phyloP scores from a whole-genome alignment of 1,140 invertebrate genomes.

The Drosophila elegans region DNA sequence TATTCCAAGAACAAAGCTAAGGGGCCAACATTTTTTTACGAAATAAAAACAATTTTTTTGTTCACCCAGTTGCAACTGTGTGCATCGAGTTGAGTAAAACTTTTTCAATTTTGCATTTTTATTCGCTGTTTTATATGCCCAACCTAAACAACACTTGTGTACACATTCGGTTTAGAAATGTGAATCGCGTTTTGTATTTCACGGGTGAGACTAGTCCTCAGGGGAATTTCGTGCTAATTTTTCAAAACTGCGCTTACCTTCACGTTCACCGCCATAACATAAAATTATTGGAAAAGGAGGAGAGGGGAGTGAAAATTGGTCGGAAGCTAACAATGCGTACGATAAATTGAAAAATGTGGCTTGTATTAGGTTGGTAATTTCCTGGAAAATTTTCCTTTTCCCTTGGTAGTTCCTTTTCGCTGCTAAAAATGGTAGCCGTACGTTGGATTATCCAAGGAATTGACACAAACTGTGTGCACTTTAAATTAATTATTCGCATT shows the following conservation, averaged over 20 bases:
- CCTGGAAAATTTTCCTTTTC: neutral
- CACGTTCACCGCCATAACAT: neutral
- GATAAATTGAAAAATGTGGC: neutral
- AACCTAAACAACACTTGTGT: neutral
- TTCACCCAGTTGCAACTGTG: conserved; percentile 6
- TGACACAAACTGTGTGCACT: neutral
- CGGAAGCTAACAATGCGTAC: neutral
- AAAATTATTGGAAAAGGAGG: neutral
- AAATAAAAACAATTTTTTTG: conserved; percentile 33
- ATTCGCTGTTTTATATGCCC: neutral
- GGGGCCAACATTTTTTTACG: conserved; percentile 5
- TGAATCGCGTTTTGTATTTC: conserved; percentile 14
- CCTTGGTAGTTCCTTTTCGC: neutral
- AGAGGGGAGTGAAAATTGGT: too few relatives aligned
- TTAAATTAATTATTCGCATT: conserved; percentile 28
- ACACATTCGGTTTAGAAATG: conserved; percentile 14
- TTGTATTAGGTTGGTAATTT: conserved; percentile 1
- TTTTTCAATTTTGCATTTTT: conserved; percentile 41
- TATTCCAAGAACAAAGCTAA: conserved; percentile 8
- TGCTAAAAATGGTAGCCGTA: neutral
- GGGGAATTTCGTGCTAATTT: neutral
- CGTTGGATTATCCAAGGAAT: neutral
- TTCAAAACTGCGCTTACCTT: neutral
- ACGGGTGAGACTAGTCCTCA: too few relatives aligned
- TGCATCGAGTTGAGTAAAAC: conserved; percentile 10